Base-by-base conservation (phyloP, 2,113 vertebrate genomes). In the Morone chrysops region DNA sequence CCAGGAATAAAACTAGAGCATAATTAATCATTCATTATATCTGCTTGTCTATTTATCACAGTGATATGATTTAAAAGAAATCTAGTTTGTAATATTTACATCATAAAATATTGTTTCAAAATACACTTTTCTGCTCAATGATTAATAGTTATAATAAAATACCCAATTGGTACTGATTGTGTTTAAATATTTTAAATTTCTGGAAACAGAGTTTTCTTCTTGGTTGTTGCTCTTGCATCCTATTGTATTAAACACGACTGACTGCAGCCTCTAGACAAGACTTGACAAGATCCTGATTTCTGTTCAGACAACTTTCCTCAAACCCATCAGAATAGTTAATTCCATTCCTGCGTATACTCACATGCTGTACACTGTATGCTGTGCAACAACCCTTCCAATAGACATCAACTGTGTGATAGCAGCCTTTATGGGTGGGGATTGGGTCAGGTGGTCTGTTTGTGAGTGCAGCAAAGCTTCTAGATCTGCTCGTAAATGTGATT, bases 401-500 rank as follows among this genome's bases (percentile, higher is more conserved):
- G 68, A 60, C 82, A 70, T 71, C 63, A 73, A 80, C 75, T 61
- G 43, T 60, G 73, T 41, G 72, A 84, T 75, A 5, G 82, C 72
- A 17, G 43, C 72, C 81, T 80, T 84, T 80, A 87, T 76, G 43
- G 47, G 25, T 18, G 50, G n/a, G 71, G 51, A 77, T 6, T 59
- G 45, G 80, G 56, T 56, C 38, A 43, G 66, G n/a, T 62, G 63
- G 69, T 70, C 70, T 47, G 65, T 86, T 88, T 88, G 84, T 53
- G 74, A 74, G 76, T 22, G 51, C 67, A 69, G 53, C 18, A 1
- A 68, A 70, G 69, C 77, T 51, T 83, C 70, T 36, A 75, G 57
- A 43, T 81, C 73, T 43, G 63, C 86, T 81, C 66, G 70, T 85
- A 85, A 83, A 87, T 68, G 41, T 74, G 82, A 88, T 73, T 78